phyloP scores from a whole-genome alignment of 53 echinoderm and acorn worm species.

The Holothuria scabra region DNA sequence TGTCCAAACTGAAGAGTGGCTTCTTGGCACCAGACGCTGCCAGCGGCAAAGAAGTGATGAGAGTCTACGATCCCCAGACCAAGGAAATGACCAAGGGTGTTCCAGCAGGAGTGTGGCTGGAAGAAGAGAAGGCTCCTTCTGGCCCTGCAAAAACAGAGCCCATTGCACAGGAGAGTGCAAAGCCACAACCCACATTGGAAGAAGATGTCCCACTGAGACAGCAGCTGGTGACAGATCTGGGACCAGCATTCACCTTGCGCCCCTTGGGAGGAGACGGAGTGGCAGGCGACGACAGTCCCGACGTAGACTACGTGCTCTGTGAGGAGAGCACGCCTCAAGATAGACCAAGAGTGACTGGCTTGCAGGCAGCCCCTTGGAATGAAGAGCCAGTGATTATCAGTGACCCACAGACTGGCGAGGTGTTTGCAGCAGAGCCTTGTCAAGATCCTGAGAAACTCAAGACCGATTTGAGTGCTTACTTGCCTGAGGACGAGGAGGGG shows the following conservation, averaged over 20 bases:
- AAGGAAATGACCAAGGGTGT: conserved; percentile 41
- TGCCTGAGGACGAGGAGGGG: conserved; percentile 50
- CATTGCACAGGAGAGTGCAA: conserved; percentile 19
- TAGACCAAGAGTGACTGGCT: conserved; percentile 53
- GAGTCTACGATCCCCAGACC: conserved; percentile 34
- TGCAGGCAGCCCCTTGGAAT: conserved; percentile 25
- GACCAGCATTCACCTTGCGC: conserved; percentile 74
- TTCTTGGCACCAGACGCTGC: conserved; percentile 19
- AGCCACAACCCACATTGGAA: neutral
- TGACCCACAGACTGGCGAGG: conserved; percentile 45
- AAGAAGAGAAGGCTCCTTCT: conserved; percentile 1
- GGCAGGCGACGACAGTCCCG: conserved; percentile 52
- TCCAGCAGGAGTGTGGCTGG: conserved; percentile 18
- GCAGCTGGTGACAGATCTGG: conserved; percentile 76
- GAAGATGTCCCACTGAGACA: conserved; percentile 52
- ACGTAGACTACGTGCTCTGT: conserved; percentile 51
- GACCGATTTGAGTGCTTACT: conserved; percentile 59
- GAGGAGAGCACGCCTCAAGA: conserved; percentile 9
- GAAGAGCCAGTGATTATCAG: conserved; percentile 55
- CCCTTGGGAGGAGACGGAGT: conserved; percentile 57
- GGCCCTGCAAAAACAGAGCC: neutral
- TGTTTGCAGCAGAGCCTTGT: conserved; percentile 65
- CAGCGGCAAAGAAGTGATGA: conserved; percentile 17
- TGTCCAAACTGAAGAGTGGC: conserved; percentile 13
- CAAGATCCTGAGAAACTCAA: conserved; percentile 60